Evolutionary conservation across 1,140 invertebrate genomes (phyloP).

Genomic region (Lordiphosa clarofinis): DNA sequence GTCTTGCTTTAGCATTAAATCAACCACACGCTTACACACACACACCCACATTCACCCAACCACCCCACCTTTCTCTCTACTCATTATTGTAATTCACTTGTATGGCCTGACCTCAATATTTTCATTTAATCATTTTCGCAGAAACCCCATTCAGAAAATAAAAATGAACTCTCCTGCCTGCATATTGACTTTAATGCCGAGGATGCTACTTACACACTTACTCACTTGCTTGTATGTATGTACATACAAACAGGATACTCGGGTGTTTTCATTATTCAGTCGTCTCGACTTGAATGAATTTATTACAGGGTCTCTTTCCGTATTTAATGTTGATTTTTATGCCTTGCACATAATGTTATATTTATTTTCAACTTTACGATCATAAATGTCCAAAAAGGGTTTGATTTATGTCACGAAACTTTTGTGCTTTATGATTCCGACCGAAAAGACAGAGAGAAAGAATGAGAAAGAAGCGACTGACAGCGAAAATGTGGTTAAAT

Average conservation of each 20-base stretch:
- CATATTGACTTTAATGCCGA: conserved; percentile 23
- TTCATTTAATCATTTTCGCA: conserved; percentile 48
- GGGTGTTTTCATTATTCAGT: conserved; percentile 43
- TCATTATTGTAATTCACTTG: conserved; percentile 37
- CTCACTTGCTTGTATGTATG: neutral
- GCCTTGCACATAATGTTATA: conserved; percentile 45
- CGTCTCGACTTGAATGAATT: conserved; percentile 40
- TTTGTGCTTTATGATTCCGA: conserved; percentile 40
- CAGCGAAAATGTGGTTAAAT: conserved; percentile 20
- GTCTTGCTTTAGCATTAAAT: conserved; percentile 13
- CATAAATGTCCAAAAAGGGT: conserved; percentile 74
- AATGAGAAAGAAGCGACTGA: no score
- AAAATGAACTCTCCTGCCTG: conserved; percentile 37
- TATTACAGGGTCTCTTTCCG: conserved; percentile 48
- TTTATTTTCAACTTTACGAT: conserved; percentile 75
- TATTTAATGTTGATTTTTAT: conserved; percentile 52
- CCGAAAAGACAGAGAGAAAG: neutral
- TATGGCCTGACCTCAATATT: conserved; percentile 42
- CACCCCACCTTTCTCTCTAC: neutral
- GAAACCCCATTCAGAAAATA: conserved; percentile 2
- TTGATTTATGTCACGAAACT: conserved; percentile 73
- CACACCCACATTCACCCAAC: neutral
- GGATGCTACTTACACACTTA: conserved; percentile 15
- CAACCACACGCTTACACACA: neutral
- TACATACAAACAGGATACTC: conserved; percentile 12